Evolutionary conservation across 2,113 vertebrate species (phyloP).

Genomic region (Pelecanoides urinatrix): DNA sequence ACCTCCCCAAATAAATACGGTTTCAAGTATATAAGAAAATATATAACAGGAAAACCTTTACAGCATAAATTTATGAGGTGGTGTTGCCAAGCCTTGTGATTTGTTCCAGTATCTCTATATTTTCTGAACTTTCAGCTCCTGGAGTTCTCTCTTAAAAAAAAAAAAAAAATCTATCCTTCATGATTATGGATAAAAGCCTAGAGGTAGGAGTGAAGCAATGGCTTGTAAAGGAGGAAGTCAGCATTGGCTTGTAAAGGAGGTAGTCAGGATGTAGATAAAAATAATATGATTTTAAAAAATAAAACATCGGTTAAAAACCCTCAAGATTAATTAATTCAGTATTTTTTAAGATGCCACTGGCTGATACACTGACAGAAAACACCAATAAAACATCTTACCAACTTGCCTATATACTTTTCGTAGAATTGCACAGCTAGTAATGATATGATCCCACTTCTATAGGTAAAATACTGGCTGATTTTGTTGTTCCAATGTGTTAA

Average conservation of each 20-base stretch:
- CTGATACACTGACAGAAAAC: not conserved
- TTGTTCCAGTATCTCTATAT: not conserved
- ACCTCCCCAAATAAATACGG: not conserved
- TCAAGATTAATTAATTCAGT: not conserved
- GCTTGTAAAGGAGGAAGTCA: not conserved
- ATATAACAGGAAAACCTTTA: slow-evolving; percentile 5
- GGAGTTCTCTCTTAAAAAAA: not conserved
- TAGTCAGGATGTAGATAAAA: not conserved
- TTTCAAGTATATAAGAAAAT: slow-evolving; percentile 10
- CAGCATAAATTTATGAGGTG: not conserved
- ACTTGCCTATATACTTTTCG: not conserved
- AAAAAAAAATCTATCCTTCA: not conserved
- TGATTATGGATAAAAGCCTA: not conserved
- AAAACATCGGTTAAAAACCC: not conserved
- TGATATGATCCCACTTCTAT: not conserved
- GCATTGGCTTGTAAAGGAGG: not conserved
- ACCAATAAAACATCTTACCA: not conserved
- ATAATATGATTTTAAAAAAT: not conserved
- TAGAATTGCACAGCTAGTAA: not conserved
- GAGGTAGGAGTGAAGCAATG: not conserved
- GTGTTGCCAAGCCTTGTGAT: not conserved
- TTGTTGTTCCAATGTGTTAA: not conserved
- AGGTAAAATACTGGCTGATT: not conserved
- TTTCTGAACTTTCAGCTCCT: not conserved
- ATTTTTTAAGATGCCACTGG: not conserved